Conservation (phyloP, 1,140 invertebrate species). For the Zeugodacus cucurbitae region DNA sequence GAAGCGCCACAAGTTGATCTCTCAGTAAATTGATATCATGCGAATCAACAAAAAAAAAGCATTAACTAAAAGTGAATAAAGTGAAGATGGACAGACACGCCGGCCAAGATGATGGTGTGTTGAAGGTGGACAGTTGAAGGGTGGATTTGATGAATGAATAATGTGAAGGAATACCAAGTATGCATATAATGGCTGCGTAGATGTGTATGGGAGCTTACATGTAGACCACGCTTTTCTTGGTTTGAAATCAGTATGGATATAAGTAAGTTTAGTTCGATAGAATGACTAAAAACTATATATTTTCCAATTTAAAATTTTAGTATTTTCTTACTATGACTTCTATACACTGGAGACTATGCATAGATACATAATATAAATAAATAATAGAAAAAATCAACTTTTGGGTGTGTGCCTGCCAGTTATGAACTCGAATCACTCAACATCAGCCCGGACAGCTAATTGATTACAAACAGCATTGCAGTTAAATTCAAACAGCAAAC, state of each 20-base stretch:
- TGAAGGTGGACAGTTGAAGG: constrained; percentile 10
- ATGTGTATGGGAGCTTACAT: too few species aligned
- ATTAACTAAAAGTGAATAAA: background rate
- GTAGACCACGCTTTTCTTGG: too few species aligned
- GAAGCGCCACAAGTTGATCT: constrained; percentile 35
- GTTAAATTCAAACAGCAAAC: background rate
- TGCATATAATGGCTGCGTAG: background rate
- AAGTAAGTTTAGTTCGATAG: too few species aligned
- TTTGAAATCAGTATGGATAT: too few species aligned
- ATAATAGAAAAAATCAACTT: background rate
- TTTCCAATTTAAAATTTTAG: too few species aligned
- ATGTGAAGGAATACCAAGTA: background rate
- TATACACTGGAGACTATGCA: too few species aligned
- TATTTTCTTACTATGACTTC: too few species aligned
- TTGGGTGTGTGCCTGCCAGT: background rate
- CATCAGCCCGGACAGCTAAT: background rate
- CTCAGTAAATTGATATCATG: constrained; percentile 38
- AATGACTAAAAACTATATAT: too few species aligned
- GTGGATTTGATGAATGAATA: constrained; percentile 8
- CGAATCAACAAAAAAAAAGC: background rate
- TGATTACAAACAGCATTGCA: background rate
- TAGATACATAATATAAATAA: too few species aligned
- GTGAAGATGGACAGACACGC: background rate
- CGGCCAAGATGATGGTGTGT: background rate
- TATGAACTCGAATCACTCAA: background rate